A percentile compares a stretch with the other conserved stretches of the same genome.
These are phyloP conservation scores for Echinarachnius parma DNA, from an alignment of 53 echinoderm and acorn worm genomes.

Conservation along the genomic window DNA sequence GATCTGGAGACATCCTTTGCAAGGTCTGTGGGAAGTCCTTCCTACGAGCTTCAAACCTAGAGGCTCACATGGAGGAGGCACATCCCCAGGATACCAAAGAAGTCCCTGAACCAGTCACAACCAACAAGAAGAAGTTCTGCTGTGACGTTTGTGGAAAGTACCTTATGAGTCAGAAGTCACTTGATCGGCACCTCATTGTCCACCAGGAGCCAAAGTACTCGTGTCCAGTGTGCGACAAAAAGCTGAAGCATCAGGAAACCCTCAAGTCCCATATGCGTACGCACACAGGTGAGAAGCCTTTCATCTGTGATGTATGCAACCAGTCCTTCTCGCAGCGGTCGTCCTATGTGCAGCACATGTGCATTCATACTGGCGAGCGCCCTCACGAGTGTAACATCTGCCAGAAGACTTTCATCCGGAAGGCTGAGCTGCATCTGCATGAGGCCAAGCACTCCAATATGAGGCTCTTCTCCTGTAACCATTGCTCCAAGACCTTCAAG, in stretches of 20 bases:
- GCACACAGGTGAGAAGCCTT: conserved; percentile 29
- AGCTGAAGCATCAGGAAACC: conserved; percentile 33
- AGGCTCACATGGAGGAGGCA: conserved; percentile 39
- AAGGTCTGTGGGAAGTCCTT: conserved; percentile 12
- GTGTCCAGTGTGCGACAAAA: conserved; percentile 35
- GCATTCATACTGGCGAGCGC: conserved; percentile 33
- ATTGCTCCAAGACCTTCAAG: conserved; percentile 31
- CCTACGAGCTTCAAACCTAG: conserved; percentile 14
- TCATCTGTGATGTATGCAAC: conserved; percentile 23
- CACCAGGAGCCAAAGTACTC: conserved; percentile 35
- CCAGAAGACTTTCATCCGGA: conserved; percentile 35
- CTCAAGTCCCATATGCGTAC: conserved; percentile 37
- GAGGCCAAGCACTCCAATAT: conserved; percentile 26
- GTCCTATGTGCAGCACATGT: conserved; percentile 33
- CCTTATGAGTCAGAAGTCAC: conserved; percentile 36
- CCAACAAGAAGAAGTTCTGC: conserved; percentile 24
- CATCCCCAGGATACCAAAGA: no score
- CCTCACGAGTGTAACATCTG: conserved; percentile 27
- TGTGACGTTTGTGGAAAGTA: conserved; percentile 29
- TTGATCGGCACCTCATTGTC: conserved; percentile 27
- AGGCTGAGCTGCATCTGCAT: conserved; percentile 19
- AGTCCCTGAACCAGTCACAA: conserved; percentile 1
- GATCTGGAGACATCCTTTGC: conserved; percentile 21
- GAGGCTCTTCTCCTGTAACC: conserved; percentile 9
- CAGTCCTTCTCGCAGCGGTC: conserved; percentile 29